Evolutionary conservation across 2,888 invertebrate genomes (phyloP).

Genomic region (Temnothorax unifasciatus): DNA sequence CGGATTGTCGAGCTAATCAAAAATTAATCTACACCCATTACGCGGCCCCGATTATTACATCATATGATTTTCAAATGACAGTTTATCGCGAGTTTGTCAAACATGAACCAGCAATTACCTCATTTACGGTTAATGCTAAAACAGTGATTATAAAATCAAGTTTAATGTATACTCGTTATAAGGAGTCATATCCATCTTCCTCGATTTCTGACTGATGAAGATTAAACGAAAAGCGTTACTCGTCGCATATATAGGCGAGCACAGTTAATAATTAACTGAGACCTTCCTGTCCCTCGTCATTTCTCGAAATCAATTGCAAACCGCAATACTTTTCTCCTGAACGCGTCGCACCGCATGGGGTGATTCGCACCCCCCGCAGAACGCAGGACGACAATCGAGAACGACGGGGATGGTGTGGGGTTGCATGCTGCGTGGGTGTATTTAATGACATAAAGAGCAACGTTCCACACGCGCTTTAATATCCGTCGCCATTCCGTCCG

Average conservation of each 20-base stretch:
- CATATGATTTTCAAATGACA: constrained; percentile 20
- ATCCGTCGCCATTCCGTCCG: constrained; percentile 78
- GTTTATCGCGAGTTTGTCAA: constrained; percentile 7
- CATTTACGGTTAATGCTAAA: constrained; percentile 22
- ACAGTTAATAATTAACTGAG: constrained; percentile 34
- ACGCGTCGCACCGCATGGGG: constrained; percentile 62
- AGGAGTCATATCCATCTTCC: neutral
- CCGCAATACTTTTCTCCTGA: constrained; percentile 53
- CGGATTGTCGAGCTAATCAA: constrained; percentile 40
- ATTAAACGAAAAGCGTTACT: neutral
- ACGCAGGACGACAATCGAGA: constrained; percentile 12
- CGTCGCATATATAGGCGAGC: neutral
- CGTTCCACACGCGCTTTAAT: constrained; percentile 80
- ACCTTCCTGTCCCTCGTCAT: constrained; percentile 17
- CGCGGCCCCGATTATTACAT: constrained; percentile 21
- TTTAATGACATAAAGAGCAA: constrained; percentile 75
- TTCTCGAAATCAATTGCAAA: constrained; percentile 46
- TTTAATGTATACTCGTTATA: neutral
- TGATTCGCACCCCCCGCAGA: constrained; percentile 25
- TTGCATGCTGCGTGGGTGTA: constrained; percentile 61
- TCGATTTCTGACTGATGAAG: neutral
- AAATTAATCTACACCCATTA: constrained; percentile 38
- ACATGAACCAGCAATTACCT: neutral
- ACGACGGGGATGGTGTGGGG: constrained; percentile 41
- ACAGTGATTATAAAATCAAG: constrained; percentile 11